Conservation (phyloP, 23 tunicate genomes). For the Clavelina lepadiformis region DNA sequence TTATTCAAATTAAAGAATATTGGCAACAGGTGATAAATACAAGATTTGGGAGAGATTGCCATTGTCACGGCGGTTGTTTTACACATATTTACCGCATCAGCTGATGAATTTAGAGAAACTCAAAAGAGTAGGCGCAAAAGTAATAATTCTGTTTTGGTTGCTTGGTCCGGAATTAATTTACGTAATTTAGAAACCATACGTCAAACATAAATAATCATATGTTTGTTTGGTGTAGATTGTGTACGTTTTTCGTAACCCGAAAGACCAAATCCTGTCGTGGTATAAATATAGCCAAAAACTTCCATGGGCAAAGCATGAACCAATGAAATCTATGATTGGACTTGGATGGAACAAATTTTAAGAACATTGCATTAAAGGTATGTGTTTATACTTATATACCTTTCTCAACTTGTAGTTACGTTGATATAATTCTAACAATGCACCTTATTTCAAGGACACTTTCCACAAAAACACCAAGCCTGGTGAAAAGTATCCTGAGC, state of each 20-base stretch:
- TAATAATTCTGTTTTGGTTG: too few relatives aligned
- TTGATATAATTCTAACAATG: background rate
- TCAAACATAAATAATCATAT: too few relatives aligned
- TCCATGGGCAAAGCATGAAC: constrained; percentile 8
- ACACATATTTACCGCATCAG: too few relatives aligned
- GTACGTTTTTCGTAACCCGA: constrained; percentile 28
- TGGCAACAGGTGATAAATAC: too few relatives aligned
- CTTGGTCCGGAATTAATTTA: too few relatives aligned
- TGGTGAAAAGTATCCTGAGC: constrained; percentile 48
- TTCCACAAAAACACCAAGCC: constrained; percentile 26
- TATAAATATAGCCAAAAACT: constrained; percentile 6
- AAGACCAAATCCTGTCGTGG: constrained; percentile 29
- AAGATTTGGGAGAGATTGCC: too few relatives aligned
- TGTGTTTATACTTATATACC: background rate
- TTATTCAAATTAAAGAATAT: too few relatives aligned
- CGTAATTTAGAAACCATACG: too few relatives aligned
- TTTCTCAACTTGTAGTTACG: background rate
- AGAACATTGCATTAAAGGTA: constrained; percentile 31
- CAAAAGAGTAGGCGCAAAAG: too few relatives aligned
- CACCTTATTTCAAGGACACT: constrained; percentile 4
- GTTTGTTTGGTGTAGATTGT: too few relatives aligned
- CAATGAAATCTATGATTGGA: constrained; percentile 18
- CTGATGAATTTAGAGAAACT: too few relatives aligned
- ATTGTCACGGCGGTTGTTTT: too few relatives aligned
- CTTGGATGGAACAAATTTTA: constrained; percentile 38